phyloP scores from a whole-genome alignment of 2,113 vertebrate genomes.

The Nestor notabilis region DNA sequence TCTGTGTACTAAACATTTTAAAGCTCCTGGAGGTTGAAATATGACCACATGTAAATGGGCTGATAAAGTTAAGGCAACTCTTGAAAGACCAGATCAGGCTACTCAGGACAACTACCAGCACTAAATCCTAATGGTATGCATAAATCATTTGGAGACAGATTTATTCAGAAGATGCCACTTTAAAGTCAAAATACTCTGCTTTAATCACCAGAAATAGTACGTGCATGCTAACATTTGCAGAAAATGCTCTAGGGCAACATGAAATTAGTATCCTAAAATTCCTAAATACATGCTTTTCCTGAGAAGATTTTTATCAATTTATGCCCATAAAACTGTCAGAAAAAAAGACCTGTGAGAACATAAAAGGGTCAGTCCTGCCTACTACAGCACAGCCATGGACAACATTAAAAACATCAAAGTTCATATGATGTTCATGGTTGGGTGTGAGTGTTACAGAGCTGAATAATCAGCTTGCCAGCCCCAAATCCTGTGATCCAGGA shows the following conservation, averaged over 20 bases:
- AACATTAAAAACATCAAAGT: constrained; percentile 31
- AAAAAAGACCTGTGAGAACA: constrained; percentile 6
- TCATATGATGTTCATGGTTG: not conserved
- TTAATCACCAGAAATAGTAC: constrained; percentile 42
- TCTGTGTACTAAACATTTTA: constrained; percentile 71
- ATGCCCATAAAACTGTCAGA: constrained; percentile 21
- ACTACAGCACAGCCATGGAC: not conserved
- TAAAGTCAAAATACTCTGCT: constrained; percentile 59
- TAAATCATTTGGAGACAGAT: constrained; percentile 65
- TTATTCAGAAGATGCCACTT: constrained; percentile 67
- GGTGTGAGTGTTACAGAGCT: not conserved
- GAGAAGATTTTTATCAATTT: constrained; percentile 67
- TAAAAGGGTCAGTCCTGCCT: constrained; percentile 23
- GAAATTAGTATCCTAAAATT: constrained; percentile 49
- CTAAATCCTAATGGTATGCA: constrained; percentile 67
- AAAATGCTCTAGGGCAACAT: constrained; percentile 67
- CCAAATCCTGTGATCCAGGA: not conserved
- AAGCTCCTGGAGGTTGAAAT: constrained; percentile 63
- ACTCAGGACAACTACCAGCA: constrained; percentile 56
- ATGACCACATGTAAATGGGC: constrained; percentile 61
- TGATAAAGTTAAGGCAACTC: constrained; percentile 49
- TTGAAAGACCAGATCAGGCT: constrained; percentile 69
- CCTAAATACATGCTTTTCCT: constrained; percentile 70
- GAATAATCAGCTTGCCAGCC: not conserved
- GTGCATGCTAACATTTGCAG: constrained; percentile 70